Conservation (phyloP, 1,140 invertebrate genomes). For the Maconellicoccus hirsutus region DNA sequence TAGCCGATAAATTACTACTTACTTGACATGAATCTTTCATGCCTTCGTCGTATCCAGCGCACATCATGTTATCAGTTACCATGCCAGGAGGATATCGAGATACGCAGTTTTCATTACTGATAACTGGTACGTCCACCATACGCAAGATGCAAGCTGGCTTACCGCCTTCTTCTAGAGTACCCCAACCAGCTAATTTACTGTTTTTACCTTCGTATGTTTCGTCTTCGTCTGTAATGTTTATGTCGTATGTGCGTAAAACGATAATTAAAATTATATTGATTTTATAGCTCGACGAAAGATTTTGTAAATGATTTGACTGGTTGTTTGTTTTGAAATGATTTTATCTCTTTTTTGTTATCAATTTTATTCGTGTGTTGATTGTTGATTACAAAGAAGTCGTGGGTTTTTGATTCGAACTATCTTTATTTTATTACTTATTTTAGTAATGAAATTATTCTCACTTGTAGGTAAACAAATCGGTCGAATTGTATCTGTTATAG, state of each 20-base stretch:
- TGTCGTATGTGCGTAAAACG: no score
- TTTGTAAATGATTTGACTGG: no score
- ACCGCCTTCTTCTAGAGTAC: conserved; percentile 64
- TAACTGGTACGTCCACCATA: conserved; percentile 68
- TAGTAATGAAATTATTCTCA: background rate
- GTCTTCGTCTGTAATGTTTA: conserved; percentile 37
- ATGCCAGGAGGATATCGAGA: conserved; percentile 62
- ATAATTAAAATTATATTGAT: no score
- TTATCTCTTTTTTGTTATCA: no score
- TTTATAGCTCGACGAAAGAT: no score
- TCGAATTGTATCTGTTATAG: conserved; percentile 56
- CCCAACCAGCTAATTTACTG: conserved; percentile 72
- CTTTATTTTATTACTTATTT: no score
- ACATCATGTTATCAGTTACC: conserved; percentile 78
- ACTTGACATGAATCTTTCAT: conserved; percentile 76
- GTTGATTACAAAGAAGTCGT: no score
- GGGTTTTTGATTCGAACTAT: no score
- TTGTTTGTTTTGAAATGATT: no score
- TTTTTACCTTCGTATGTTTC: conserved; percentile 52
- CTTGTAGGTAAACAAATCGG: conserved; percentile 63
- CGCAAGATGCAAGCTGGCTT: conserved; percentile 66
- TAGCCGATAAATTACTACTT: conserved; percentile 27
- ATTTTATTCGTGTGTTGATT: no score
- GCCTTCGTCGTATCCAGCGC: conserved; percentile 65
- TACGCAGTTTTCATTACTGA: conserved; percentile 61